phyloP scores from a whole-genome alignment of 2,888 invertebrate genomes.

The Lasioglossum zephyrum region DNA sequence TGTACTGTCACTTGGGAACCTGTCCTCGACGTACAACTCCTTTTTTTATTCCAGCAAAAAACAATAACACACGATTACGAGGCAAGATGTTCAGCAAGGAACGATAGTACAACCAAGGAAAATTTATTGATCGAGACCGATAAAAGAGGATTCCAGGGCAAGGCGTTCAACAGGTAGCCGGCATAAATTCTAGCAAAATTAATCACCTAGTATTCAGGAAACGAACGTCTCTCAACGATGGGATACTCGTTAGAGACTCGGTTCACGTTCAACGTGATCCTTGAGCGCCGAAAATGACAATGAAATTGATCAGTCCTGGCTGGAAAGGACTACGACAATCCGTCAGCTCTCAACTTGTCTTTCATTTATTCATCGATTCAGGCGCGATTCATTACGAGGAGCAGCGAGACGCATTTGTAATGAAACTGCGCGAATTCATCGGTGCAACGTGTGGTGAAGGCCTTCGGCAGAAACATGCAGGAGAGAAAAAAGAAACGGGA shows the following conservation, averaged over 20 bases:
- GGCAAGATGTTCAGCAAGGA: background rate
- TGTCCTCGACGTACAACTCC: background rate
- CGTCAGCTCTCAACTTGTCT: background rate
- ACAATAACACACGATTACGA: background rate
- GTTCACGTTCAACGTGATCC: slow-evolving; percentile 27
- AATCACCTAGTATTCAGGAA: background rate
- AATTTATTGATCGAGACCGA: background rate
- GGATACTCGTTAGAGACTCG: background rate
- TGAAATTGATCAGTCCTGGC: slow-evolving; percentile 23
- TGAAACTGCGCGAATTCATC: background rate
- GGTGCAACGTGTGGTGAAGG: slow-evolving; percentile 2
- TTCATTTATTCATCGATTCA: slow-evolving; percentile 56
- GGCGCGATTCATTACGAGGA: slow-evolving; percentile 18
- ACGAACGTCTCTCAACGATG: background rate
- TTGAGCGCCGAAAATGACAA: slow-evolving; percentile 27
- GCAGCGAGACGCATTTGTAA: slow-evolving; percentile 36
- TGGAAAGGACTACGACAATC: slow-evolving; percentile 16
- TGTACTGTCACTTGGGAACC: background rate
- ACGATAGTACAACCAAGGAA: background rate
- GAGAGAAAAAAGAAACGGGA: background rate
- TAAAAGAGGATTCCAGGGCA: background rate
- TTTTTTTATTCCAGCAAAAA: background rate
- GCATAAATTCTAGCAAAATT: background rate
- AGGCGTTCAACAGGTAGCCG: background rate
- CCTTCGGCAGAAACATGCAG: slow-evolving; percentile 1